These are phyloP conservation scores for Tetramorium parvispinum DNA, from an alignment of 1,140 invertebrate genomes.

Conservation along the genomic window DNA sequence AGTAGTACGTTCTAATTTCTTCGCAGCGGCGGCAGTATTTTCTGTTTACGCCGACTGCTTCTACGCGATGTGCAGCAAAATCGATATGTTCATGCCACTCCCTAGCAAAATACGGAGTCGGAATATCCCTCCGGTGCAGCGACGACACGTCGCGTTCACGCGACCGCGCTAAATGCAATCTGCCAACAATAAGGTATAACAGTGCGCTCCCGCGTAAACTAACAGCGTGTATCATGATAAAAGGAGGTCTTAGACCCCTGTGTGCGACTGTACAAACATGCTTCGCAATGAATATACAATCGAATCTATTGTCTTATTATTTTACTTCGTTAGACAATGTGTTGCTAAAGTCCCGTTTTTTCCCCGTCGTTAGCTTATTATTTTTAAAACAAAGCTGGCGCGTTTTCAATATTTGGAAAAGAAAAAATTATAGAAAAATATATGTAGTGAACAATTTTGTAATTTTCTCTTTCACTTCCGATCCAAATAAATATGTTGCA, in stretches of 20 bases:
- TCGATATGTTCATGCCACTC: conserved; percentile 72
- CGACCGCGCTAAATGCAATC: conserved; percentile 53
- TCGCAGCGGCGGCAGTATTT: conserved; percentile 37
- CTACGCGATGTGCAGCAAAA: conserved; percentile 59
- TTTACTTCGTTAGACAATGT: not conserved
- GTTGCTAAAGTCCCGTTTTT: not conserved
- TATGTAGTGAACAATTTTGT: not conserved
- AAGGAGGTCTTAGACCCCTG: not conserved
- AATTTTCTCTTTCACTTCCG: not conserved
- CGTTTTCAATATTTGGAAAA: not conserved
- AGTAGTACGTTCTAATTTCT: conserved; percentile 60
- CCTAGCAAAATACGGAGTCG: conserved; percentile 68
- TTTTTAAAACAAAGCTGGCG: not conserved
- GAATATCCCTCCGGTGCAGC: conserved; percentile 58
- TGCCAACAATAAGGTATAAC: conserved; percentile 57
- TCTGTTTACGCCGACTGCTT: conserved; percentile 59
- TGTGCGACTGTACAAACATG: not conserved
- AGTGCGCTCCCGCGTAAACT: not conserved
- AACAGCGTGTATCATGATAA: not conserved
- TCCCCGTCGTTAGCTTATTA: not conserved
- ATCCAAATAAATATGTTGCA: not conserved
- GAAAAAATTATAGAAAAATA: not conserved
- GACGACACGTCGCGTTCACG: conserved; percentile 67
- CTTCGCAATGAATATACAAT: not conserved
- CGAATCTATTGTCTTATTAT: not conserved